A percentile compares a stretch with the other conserved stretches of the same genome.
These are phyloP conservation scores for Microtus oregoni DNA, from an alignment of 2,113 vertebrate genomes.

Conservation along the genomic window DNA sequence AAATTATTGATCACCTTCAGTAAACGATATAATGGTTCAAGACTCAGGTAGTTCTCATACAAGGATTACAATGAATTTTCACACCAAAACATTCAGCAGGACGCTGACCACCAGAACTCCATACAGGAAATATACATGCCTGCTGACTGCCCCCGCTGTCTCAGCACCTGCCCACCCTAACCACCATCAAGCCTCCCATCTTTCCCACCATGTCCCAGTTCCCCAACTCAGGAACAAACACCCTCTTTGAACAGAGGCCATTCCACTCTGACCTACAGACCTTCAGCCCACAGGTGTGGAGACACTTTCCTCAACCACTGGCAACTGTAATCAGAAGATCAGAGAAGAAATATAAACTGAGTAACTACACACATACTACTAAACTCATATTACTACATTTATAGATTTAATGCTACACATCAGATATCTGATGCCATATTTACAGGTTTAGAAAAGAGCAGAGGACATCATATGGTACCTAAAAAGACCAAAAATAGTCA, in stretches of 20 bases:
- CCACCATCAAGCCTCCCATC: background rate
- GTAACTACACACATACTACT: background rate
- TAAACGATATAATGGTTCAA: fast-evolving
- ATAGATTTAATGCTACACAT: no score
- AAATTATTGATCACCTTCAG: background rate
- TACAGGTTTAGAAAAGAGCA: background rate
- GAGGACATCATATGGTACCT: background rate
- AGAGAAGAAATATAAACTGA: background rate
- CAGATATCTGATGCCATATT: no score
- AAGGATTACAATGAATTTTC: background rate
- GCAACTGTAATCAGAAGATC: background rate
- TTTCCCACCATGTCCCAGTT: background rate
- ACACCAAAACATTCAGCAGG: background rate
- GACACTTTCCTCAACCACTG: background rate
- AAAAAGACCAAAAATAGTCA: background rate
- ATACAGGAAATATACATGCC: background rate
- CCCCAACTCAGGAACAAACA: background rate
- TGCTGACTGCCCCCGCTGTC: background rate
- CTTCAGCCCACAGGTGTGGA: background rate
- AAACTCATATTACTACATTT: no score
- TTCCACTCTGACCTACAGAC: background rate
- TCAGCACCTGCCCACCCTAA: background rate
- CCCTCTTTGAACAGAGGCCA: background rate
- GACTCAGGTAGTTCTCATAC: background rate
- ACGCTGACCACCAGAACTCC: background rate